Evolutionary conservation across 2,797 vertebrate genomes (phyloP).

Genomic region (Fistularia commersonii): DNA sequence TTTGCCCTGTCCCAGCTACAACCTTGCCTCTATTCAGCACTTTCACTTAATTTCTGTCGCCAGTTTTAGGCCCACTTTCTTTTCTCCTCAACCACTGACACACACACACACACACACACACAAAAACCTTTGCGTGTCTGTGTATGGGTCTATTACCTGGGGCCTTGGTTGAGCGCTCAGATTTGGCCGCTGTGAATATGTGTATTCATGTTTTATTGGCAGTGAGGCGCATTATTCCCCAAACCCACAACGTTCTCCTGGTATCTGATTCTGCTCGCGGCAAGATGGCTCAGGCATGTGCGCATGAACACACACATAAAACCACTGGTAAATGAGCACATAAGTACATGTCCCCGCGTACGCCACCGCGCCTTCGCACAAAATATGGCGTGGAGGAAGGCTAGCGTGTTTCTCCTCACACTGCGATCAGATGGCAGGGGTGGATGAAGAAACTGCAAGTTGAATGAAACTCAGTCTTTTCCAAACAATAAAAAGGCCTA

Average conservation of each 20-base stretch:
- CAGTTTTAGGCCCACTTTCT: conserved; percentile 16
- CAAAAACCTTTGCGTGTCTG: conserved; percentile 1
- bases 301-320: conserved; percentile 1
- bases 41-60: background rate
- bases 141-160: conserved; percentile 34
- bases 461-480: conserved; percentile 55
- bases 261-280: conserved; percentile 71
- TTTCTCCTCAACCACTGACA: conserved; percentile 10
- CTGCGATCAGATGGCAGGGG: conserved; percentile 51
- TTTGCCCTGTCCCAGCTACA: no score
- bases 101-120: background rate
- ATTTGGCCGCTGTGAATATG: conserved; percentile 62
- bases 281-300: conserved; percentile 32
- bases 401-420: conserved; percentile 44
- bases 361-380: conserved; percentile 1
- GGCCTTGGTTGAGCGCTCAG: conserved; percentile 37
- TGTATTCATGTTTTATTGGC: conserved; percentile 77
- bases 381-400: conserved; percentile 11
- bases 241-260: conserved; percentile 73
- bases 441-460: conserved; percentile 47
- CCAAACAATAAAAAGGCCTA: conserved; percentile 48
- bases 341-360: conserved; percentile 12
- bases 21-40: no score
- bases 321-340: conserved; percentile 7
- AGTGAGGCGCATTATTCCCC: conserved; percentile 69